Evolutionary conservation across 1,140 invertebrate species (phyloP), one percentile per base, ranked within the genome.

Genomic region (Paracyclopina nana): DNA sequence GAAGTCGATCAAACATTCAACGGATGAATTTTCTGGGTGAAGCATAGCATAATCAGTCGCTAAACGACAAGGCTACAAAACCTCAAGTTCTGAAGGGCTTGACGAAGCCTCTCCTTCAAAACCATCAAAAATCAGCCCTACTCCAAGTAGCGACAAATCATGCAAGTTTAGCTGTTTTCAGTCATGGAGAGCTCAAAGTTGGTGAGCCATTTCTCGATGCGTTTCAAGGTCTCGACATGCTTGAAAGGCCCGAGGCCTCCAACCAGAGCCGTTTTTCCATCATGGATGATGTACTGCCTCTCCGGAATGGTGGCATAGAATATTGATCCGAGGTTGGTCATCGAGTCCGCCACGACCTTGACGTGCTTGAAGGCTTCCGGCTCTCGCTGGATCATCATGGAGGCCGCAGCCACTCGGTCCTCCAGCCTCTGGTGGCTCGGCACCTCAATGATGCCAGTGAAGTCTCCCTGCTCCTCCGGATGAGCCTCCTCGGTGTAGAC

Each of bases 401-500:
- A 20, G 34, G 50, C 42, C 14, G 50, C 50, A 11, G 12, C 42
- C 20, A 24, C 9, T 8, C 50, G 44, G 14, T 52, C 43, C 8
- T 52, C 43, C 44, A 52, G 11, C 12, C 18, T 52, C 40, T 41
- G 25, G 16, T 18, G 18, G 14, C 11, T n/a, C 8, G 30, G 16
- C 6, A 28, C 3, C 28, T n/a, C 1, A 11, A 14, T n/a, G 6
- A 41, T 52, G n/a, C 52, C 55, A 2, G 20, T 11, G 18, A 56
- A 34, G 29, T 22, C 28, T 48, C 46, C 53, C 25, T 50, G 52
- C 31, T 56, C 55, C 9, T 45, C 51, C 18, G 55, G 55, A n/a
- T 56, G 55, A 11, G 52, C 49, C 55, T 56, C 55, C 6, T 52
- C 42, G 6, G 52, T 48, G 43, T 56, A 56, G 20, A 56, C 49